Percentiles rank a stretch among this genome's conserved stretches.
phyloP scores from a whole-genome alignment of 1,140 invertebrate species.

The Camponotus vicinus region DNA sequence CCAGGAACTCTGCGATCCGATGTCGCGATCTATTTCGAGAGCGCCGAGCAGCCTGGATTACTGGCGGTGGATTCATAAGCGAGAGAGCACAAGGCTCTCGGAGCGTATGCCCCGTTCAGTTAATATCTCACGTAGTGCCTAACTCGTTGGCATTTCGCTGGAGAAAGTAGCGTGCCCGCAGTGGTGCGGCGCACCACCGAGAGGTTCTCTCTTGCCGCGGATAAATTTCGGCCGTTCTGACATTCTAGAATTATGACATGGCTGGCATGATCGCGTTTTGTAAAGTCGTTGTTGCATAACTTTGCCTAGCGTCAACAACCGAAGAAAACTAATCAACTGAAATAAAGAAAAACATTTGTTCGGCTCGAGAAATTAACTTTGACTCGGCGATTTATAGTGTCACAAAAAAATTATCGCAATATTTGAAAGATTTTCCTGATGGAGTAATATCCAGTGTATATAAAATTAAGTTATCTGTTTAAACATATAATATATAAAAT shows the following conservation, averaged over 20 bases:
- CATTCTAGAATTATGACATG: conserved; percentile 5
- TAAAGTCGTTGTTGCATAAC: neutral
- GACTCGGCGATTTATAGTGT: neutral
- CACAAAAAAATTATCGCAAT: neutral
- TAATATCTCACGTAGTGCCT: conserved; percentile 81
- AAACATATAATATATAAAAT: neutral
- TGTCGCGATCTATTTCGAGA: conserved; percentile 61
- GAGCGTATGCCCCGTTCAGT: conserved; percentile 64
- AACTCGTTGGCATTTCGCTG: conserved; percentile 84
- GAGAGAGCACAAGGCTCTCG: conserved; percentile 38
- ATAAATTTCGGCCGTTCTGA: conserved; percentile 54
- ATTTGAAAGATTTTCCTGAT: neutral
- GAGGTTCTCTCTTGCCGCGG: conserved; percentile 69
- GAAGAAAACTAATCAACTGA: neutral
- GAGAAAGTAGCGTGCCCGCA: conserved; percentile 82
- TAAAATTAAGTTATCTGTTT: neutral
- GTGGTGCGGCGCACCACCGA: conserved; percentile 33
- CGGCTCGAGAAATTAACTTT: neutral
- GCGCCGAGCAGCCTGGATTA: conserved; percentile 47
- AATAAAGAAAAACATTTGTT: too few species aligned
- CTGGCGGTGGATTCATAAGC: conserved; percentile 53
- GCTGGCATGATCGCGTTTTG: neutral
- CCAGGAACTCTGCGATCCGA: conserved; percentile 52
- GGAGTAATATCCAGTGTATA: neutral
- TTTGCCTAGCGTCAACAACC: neutral